Evolutionary conservation across 1,140 invertebrate species (phyloP).

Genomic region (Rhizoglyphus robini): DNA sequence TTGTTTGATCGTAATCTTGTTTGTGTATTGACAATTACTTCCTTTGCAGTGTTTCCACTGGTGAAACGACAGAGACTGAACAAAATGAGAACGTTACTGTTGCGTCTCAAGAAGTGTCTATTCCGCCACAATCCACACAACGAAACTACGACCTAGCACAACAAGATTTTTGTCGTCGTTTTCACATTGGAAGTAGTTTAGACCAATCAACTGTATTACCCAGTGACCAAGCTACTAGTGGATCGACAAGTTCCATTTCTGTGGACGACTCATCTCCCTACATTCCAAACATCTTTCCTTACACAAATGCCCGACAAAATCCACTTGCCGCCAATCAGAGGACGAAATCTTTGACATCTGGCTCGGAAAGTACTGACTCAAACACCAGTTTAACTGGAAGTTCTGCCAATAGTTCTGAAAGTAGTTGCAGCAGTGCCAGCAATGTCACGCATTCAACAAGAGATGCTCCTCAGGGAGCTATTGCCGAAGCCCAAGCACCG

Average conservation of each 20-base stretch:
- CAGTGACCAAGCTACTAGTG: too few relatives aligned
- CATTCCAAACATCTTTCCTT: too few relatives aligned
- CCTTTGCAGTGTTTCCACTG: neutral
- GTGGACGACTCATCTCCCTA: too few relatives aligned
- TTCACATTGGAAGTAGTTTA: constrained; percentile 12
- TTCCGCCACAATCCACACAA: neutral
- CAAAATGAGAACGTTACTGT: neutral
- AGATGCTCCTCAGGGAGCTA: neutral
- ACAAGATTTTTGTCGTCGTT: constrained; percentile 8
- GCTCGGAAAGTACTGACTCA: neutral
- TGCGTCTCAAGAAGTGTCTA: neutral
- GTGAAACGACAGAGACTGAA: neutral
- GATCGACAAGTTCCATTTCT: too few relatives aligned
- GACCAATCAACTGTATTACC: neutral
- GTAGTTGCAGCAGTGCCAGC: neutral
- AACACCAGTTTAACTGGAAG: neutral
- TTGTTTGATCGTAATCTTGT: neutral
- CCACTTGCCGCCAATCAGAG: neutral
- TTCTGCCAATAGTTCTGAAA: neutral
- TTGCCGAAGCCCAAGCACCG: neutral
- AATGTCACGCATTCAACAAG: too few relatives aligned
- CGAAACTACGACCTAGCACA: neutral
- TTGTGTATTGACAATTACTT: neutral
- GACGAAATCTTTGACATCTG: neutral
- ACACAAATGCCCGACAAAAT: neutral